A percentile compares a stretch with the other conserved stretches of the same genome.
Evolutionary conservation across 2,888 invertebrate species (phyloP).

Genomic region (Pheosia tremula): DNA sequence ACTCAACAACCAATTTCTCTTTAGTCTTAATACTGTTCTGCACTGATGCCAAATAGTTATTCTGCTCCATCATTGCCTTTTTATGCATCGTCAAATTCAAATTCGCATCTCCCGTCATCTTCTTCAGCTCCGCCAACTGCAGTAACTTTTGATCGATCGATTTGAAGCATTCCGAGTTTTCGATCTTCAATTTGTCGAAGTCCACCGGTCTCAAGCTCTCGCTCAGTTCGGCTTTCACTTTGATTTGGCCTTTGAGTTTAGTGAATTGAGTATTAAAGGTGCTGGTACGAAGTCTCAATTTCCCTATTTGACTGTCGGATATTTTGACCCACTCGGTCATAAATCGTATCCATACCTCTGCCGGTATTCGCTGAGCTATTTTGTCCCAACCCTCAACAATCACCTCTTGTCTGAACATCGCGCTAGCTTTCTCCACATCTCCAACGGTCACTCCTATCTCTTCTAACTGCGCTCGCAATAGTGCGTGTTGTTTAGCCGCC

Average conservation of each 20-base stretch:
- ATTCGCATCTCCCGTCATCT: conserved; percentile 84
- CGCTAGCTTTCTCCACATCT: conserved; percentile 76
- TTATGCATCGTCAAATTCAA: conserved; percentile 83
- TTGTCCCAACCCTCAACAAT: conserved; percentile 81
- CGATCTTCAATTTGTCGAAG: conserved; percentile 86
- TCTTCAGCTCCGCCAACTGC: conserved; percentile 83
- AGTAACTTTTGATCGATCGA: conserved; percentile 82
- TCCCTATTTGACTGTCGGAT: conserved; percentile 82
- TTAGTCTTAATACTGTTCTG: conserved; percentile 67
- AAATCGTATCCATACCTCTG: conserved; percentile 84
- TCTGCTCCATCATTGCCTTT: conserved; percentile 81
- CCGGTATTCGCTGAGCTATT: conserved; percentile 85
- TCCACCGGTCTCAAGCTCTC: conserved; percentile 85
- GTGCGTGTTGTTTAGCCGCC: conserved; percentile 64
- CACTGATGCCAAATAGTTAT: conserved; percentile 68
- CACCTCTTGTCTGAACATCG: conserved; percentile 80
- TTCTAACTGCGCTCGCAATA: conserved; percentile 81
- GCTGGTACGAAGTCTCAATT: conserved; percentile 83
- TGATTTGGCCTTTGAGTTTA: conserved; percentile 81
- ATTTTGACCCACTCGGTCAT: conserved; percentile 86
- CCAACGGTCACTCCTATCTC: conserved; percentile 79
- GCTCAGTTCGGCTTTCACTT: conserved; percentile 83
- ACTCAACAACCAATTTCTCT: conserved; percentile 60
- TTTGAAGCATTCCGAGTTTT: conserved; percentile 79
- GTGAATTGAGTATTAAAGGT: conserved; percentile 81